Conservation (phyloP, 2,113 vertebrate genomes). For the Pelvicachromis taeniatus region DNA sequence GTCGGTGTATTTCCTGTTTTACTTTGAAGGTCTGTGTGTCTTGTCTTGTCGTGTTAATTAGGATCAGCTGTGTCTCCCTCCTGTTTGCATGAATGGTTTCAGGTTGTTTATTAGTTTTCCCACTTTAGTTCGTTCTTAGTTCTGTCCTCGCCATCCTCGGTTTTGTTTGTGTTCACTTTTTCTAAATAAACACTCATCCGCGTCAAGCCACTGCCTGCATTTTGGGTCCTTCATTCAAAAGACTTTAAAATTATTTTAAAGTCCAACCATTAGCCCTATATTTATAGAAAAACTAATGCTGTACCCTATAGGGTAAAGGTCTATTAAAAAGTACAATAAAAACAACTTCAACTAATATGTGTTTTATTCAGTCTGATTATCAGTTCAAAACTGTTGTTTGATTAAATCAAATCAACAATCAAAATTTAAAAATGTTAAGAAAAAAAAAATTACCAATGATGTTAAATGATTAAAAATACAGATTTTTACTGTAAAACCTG, state of each 20-base stretch:
- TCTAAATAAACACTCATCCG: too few relatives aligned
- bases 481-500: not conserved
- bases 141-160: too few relatives aligned
- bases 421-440: not conserved
- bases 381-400: not conserved
- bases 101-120: too few relatives aligned
- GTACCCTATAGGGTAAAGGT: not conserved
- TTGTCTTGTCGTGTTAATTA: too few relatives aligned
- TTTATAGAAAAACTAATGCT: not conserved
- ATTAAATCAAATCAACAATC: not conserved
- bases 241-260: not conserved
- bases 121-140: too few relatives aligned
- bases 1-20: too few relatives aligned
- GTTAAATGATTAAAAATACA: not conserved
- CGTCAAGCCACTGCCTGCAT: too few relatives aligned
- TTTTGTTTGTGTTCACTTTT: too few relatives aligned
- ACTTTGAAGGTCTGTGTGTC: too few relatives aligned
- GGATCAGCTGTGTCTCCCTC: too few relatives aligned
- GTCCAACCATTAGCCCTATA: not conserved
- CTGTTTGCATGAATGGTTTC: too few relatives aligned
- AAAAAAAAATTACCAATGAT: not conserved
- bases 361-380: not conserved
- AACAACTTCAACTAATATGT: not conserved
- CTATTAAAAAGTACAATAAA: not conserved
- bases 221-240: too few relatives aligned